These are phyloP conservation scores for Hydrozoanthus tunicans DNA, from an alignment of 64 coral and sea anemone species.

Conservation along the genomic window DNA sequence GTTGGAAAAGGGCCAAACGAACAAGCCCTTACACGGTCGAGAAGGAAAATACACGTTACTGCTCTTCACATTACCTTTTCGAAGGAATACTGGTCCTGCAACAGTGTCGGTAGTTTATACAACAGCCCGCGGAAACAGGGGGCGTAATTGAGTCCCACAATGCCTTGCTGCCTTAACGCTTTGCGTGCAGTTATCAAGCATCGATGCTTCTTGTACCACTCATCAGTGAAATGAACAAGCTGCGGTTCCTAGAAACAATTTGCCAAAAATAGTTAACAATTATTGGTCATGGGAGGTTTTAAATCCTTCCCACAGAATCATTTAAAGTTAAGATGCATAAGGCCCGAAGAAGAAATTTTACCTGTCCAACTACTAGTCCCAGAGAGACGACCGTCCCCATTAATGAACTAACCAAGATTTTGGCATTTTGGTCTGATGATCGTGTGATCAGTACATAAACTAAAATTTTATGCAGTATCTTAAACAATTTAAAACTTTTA, in stretches of 20 bases:
- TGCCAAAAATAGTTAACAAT: background rate
- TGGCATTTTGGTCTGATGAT: too few relatives aligned
- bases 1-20: too few relatives aligned
- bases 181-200: slow-evolving; percentile 48
- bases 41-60: background rate
- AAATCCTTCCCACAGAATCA: too few relatives aligned
- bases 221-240: slow-evolving; percentile 51
- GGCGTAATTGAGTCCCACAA: slow-evolving; percentile 44
- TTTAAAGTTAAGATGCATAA: too few relatives aligned
- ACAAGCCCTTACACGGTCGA: background rate
- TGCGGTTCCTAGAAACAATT: slow-evolving; percentile 31
- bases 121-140: slow-evolving; percentile 34
- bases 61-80: slow-evolving; percentile 25
- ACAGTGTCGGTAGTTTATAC: slow-evolving; percentile 18
- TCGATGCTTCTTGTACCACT: slow-evolving; percentile 49
- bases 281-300: too few relatives aligned
- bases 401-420: too few relatives aligned
- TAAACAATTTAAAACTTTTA: too few relatives aligned
- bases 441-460: too few relatives aligned
- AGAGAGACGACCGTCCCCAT: too few relatives aligned
- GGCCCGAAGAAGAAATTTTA: too few relatives aligned
- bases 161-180: slow-evolving; percentile 45
- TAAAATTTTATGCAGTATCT: too few relatives aligned
- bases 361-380: too few relatives aligned
- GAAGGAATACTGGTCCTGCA: slow-evolving; percentile 44